These are phyloP conservation scores for Eupithecia centaureata DNA, from an alignment of 2,888 invertebrate species.

Conservation along the genomic window DNA sequence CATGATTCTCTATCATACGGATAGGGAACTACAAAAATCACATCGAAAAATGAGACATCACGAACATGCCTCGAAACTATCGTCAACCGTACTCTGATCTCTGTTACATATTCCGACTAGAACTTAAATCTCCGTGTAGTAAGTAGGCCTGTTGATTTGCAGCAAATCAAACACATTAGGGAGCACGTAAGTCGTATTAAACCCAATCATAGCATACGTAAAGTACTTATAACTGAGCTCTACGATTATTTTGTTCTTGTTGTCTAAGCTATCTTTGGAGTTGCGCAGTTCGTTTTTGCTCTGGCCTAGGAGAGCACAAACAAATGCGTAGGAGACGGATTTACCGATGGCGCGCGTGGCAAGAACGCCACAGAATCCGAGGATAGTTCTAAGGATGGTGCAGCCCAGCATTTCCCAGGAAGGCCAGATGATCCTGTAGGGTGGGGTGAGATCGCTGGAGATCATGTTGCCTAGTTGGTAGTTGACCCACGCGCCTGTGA, in stretches of 20 bases:
- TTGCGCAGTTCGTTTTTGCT: constrained; percentile 87
- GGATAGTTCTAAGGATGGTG: constrained; percentile 86
- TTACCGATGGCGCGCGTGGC: constrained; percentile 88
- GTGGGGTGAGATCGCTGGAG: constrained; percentile 85
- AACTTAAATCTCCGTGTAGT: constrained; percentile 91
- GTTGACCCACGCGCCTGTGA: constrained; percentile 92
- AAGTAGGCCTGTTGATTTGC: constrained; percentile 91
- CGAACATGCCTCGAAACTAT: too few species aligned
- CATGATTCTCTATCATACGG: too few species aligned
- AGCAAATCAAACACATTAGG: constrained; percentile 91
- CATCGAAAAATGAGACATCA: neutral
- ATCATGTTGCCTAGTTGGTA: constrained; percentile 90
- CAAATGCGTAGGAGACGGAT: constrained; percentile 86
- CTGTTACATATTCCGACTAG: constrained; percentile 3
- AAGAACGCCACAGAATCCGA: constrained; percentile 90
- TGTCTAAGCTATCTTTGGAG: constrained; percentile 86
- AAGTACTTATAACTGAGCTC: constrained; percentile 94
- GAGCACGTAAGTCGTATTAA: constrained; percentile 89
- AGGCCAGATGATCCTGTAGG: constrained; percentile 92
- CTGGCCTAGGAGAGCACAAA: constrained; percentile 88
- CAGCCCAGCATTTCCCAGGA: constrained; percentile 88
- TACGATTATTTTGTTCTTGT: constrained; percentile 89
- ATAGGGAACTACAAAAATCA: too few species aligned
- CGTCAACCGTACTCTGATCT: neutral
- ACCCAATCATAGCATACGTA: constrained; percentile 91